Conservation (phyloP, 2,797 vertebrate genomes). For the Tenualosa ilisha region DNA sequence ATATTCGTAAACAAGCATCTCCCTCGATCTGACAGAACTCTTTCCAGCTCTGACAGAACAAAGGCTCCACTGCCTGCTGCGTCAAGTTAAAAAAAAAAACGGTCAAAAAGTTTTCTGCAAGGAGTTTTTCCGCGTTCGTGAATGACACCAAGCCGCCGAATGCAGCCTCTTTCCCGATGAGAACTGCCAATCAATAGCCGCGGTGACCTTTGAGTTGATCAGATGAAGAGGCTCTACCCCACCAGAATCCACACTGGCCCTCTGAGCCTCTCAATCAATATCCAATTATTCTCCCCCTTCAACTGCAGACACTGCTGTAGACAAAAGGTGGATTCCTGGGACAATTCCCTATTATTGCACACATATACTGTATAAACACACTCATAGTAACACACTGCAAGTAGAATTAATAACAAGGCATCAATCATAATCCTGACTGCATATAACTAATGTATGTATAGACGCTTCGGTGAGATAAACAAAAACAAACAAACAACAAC, state of each 20-base stretch:
- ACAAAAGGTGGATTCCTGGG: background rate
- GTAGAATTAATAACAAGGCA: background rate
- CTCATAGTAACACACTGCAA: background rate
- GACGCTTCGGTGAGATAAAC: too few relatives aligned
- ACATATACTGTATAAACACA: background rate
- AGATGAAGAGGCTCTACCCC: background rate
- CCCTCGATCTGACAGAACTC: background rate
- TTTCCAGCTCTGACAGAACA: background rate
- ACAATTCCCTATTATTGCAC: background rate
- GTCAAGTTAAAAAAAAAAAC: background rate
- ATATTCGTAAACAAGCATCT: slow-evolving; percentile 10
- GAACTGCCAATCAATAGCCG: background rate
- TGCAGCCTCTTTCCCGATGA: background rate
- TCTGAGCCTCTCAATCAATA: slow-evolving; percentile 7
- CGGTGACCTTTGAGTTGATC: slow-evolving; percentile 20
- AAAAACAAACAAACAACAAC: too few relatives aligned
- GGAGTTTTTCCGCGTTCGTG: background rate
- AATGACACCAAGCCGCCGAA: background rate
- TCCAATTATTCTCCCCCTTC: slow-evolving; percentile 12
- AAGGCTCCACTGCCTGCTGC: background rate
- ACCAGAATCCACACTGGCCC: background rate
- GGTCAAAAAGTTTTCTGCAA: background rate
- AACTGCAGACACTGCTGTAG: background rate
- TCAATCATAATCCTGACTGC: background rate
- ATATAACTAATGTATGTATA: background rate